These are phyloP conservation scores for Cartodere bifasciata DNA, from an alignment of 2,888 invertebrate species.

Conservation along the genomic window DNA sequence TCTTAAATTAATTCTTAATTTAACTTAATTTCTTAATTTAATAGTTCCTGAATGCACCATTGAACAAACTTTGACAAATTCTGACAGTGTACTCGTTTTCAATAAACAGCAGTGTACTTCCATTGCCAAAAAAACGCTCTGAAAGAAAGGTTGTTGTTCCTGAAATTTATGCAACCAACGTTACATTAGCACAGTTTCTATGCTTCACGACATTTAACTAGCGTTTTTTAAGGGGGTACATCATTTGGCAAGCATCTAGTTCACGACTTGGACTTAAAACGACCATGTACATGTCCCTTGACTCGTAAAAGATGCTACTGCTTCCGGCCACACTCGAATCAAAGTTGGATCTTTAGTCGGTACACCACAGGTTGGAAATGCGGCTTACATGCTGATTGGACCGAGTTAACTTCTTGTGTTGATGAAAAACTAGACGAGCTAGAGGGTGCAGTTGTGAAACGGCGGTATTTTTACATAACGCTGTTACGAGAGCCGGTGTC, in stretches of 20 bases:
- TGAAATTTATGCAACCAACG: too few species aligned
- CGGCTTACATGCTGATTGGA: slow-evolving; percentile 97
- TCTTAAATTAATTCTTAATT: too few species aligned
- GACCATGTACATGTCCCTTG: slow-evolving; percentile 87
- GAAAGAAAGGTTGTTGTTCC: too few species aligned
- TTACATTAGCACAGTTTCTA: too few species aligned
- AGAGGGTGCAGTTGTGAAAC: slow-evolving; percentile 49
- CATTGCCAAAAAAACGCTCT: too few species aligned
- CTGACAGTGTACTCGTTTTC: too few species aligned
- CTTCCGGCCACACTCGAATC: slow-evolving; percentile 82
- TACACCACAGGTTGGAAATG: slow-evolving; percentile 98
- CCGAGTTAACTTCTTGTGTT: slow-evolving; percentile 87
- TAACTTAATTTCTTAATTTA: too few species aligned
- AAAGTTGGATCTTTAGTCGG: slow-evolving; percentile 95
- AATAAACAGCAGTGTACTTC: too few species aligned
- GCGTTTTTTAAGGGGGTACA: slow-evolving; percentile 72
- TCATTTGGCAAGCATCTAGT: slow-evolving; percentile 95
- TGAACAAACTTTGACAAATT: too few species aligned
- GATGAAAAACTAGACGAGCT: slow-evolving; percentile 83
- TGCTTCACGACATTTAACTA: too few species aligned
- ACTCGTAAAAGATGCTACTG: slow-evolving; percentile 83
- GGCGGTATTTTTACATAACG: slow-evolving; percentile 89
- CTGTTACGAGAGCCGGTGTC: slow-evolving; percentile 87
- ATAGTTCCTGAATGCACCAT: too few species aligned
- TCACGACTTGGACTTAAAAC: slow-evolving; percentile 81